phyloP scores from a whole-genome alignment of 1,140 invertebrate species.

The Penaeus vannamei region DNA sequence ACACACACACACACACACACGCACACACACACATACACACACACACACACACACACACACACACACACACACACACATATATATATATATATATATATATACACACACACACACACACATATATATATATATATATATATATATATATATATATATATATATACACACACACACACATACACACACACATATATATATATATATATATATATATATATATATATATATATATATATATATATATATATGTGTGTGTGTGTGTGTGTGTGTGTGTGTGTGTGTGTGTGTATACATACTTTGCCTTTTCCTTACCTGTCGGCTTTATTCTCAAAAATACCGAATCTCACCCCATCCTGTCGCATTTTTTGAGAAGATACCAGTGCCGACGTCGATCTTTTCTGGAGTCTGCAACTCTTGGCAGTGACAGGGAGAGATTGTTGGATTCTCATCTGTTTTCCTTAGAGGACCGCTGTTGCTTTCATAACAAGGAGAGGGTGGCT shows the following conservation, averaged over 20 bases:
- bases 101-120: conserved; percentile 11
- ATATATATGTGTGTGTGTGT: conserved; percentile 12
- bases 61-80: conserved; percentile 11
- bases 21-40: conserved; percentile 11
- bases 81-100: conserved; percentile 6
- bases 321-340: no score
- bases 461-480: no score
- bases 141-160: conserved; percentile 16
- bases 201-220: conserved; percentile 16
- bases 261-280: conserved; percentile 11
- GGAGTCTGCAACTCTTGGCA: no score
- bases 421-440: no score
- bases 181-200: no score
- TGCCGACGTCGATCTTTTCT: no score
- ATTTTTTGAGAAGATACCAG: no score
- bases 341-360: no score
- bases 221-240: conserved; percentile 16
- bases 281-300: not conserved
- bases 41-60: conserved; percentile 11
- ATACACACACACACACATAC: conserved; percentile 16
- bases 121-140: conserved; percentile 16
- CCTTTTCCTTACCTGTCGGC: not conserved
- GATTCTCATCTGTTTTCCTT: no score
- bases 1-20: conserved; percentile 11
- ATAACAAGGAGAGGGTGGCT: no score